phyloP scores from a whole-genome alignment of 1,140 invertebrate species.

The Mizuhopecten yessoensis region DNA sequence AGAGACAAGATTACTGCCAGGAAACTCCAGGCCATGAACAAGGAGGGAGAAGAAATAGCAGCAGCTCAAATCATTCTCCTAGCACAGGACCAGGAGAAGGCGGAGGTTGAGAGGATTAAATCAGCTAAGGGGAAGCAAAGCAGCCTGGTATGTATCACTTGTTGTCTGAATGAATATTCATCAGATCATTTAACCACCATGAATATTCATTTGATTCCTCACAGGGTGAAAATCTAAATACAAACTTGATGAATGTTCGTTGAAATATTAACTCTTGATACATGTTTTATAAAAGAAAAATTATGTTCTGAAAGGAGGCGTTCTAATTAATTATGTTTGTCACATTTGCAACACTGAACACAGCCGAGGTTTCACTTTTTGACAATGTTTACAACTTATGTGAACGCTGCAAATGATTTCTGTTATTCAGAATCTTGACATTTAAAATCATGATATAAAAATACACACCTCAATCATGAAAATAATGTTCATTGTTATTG shows the following conservation, averaged over 20 bases:
- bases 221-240: background rate
- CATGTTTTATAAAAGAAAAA: too few species aligned
- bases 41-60: constrained; percentile 59
- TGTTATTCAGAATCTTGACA: too few species aligned
- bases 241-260: background rate
- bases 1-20: constrained; percentile 58
- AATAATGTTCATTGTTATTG: too few species aligned
- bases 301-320: too few species aligned
- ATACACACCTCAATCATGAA: too few species aligned
- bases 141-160: constrained; percentile 52
- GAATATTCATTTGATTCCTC: background rate
- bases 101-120: constrained; percentile 53
- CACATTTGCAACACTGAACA: too few species aligned
- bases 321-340: too few species aligned
- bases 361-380: too few species aligned
- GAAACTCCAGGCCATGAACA: constrained; percentile 58
- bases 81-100: constrained; percentile 59
- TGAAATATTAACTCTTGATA: background rate
- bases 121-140: constrained; percentile 58
- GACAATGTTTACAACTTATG: too few species aligned
- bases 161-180: too few species aligned
- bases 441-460: too few species aligned
- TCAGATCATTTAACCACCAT: background rate
- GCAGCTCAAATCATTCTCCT: constrained; percentile 60
- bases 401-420: too few species aligned